These are phyloP conservation scores for Tetramorium simillimum DNA, from an alignment of 1,140 invertebrate genomes.

Conservation along the genomic window DNA sequence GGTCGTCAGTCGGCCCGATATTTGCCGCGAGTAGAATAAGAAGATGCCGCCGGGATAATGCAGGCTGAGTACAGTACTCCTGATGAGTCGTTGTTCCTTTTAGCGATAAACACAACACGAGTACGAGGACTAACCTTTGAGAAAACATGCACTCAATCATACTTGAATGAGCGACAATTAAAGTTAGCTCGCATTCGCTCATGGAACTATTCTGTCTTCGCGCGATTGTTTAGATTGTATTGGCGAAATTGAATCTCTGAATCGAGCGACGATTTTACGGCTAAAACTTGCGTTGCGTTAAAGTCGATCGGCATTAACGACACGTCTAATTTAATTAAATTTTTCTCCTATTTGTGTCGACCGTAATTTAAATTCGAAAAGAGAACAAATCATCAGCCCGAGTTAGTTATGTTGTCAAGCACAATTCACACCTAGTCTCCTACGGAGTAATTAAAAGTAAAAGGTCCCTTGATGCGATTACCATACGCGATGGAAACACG, in stretches of 20 bases:
- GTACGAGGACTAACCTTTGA: constrained; percentile 11
- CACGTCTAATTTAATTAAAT: not conserved
- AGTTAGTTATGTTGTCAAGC: constrained; percentile 9
- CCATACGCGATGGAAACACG: not conserved
- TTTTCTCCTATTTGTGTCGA: not conserved
- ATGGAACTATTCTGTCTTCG: not conserved
- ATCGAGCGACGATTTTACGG: constrained; percentile 13
- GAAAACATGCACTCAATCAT: constrained; percentile 44
- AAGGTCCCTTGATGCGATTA: not conserved
- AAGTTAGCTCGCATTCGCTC: not conserved
- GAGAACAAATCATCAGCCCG: not conserved
- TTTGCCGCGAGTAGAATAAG: constrained; percentile 23
- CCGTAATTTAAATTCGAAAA: not conserved
- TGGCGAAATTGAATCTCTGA: not conserved
- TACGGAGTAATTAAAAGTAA: constrained; percentile 31
- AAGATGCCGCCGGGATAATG: constrained; percentile 14
- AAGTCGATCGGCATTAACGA: not conserved
- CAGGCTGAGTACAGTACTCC: constrained; percentile 15
- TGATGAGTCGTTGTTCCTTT: constrained; percentile 27
- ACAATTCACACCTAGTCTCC: constrained; percentile 7
- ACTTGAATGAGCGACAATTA: constrained; percentile 38
- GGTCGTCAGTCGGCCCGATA: constrained; percentile 27
- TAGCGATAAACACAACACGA: not conserved
- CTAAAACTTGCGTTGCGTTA: not conserved
- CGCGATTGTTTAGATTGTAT: not conserved